Conservation (phyloP, 2,888 invertebrate species). For the Sturmia bella region DNA sequence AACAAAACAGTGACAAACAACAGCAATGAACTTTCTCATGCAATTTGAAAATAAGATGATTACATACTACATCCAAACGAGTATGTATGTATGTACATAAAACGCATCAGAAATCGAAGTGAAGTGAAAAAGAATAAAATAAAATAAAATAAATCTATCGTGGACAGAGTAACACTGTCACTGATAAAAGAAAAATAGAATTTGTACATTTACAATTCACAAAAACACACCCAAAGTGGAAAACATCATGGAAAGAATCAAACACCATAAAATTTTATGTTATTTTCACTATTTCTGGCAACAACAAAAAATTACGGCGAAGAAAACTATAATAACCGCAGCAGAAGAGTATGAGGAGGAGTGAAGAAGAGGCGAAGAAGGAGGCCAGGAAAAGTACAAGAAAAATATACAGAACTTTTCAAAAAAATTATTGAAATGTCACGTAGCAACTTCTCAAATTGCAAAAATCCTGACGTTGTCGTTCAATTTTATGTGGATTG, state of each 20-base stretch:
- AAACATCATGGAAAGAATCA: slow-evolving; percentile 58
- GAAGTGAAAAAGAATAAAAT: slow-evolving; percentile 27
- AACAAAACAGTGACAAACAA: slow-evolving; percentile 64
- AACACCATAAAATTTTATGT: slow-evolving; percentile 63
- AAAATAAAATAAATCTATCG: slow-evolving; percentile 67
- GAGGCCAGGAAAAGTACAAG: slow-evolving; percentile 52
- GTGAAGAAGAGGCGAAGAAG: neutral
- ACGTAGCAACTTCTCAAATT: slow-evolving; percentile 81
- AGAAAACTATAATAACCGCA: slow-evolving; percentile 52
- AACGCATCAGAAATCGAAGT: slow-evolving; percentile 58
- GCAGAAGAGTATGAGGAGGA: neutral
- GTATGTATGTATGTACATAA: too few relatives aligned
- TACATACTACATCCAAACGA: slow-evolving; percentile 27
- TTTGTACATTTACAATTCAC: slow-evolving; percentile 40
- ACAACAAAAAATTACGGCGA: slow-evolving; percentile 25
- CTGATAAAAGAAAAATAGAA: slow-evolving; percentile 72
- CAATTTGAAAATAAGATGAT: slow-evolving; percentile 55
- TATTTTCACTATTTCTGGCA: slow-evolving; percentile 34
- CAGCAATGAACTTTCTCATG: slow-evolving; percentile 49
- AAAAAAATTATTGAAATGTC: slow-evolving; percentile 81
- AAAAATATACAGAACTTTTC: slow-evolving; percentile 77
- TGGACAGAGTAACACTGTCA: slow-evolving; percentile 80
- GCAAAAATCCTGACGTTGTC: slow-evolving; percentile 81
- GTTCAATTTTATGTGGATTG: slow-evolving; percentile 81
- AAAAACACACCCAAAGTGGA: slow-evolving; percentile 39